Conservation (phyloP, 1,140 invertebrate genomes). For the Habropoda laboriosa region DNA sequence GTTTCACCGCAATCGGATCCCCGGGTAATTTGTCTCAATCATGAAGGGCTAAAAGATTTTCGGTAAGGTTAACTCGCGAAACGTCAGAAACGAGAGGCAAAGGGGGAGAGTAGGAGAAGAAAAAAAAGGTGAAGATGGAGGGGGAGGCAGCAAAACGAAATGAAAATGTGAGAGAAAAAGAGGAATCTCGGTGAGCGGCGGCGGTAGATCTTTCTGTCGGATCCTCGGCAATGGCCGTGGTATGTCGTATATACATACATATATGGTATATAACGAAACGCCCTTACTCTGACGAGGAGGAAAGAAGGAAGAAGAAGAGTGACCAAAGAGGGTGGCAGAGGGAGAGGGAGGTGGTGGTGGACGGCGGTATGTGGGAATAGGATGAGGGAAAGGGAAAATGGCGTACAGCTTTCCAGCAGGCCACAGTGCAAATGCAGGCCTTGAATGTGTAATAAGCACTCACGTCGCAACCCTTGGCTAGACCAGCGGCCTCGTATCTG, state of each 20-base stretch:
- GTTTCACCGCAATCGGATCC: background rate
- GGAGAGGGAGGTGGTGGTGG: background rate
- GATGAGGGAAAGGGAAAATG: background rate
- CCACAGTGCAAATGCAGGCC: constrained; percentile 68
- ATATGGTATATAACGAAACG: constrained; percentile 49
- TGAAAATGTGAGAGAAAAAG: constrained; percentile 32
- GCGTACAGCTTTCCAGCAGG: constrained; percentile 54
- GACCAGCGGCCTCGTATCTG: constrained; percentile 53
- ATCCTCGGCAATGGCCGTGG: constrained; percentile 32
- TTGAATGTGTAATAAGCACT: constrained; percentile 77
- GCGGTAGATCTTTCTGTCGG: constrained; percentile 46
- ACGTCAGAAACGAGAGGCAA: background rate
- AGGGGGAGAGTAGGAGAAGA: background rate
- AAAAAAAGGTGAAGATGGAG: background rate
- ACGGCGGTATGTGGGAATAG: background rate
- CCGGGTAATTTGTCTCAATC: background rate
- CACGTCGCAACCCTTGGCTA: constrained; percentile 69
- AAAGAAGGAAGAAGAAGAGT: constrained; percentile 45
- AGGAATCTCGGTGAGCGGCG: constrained; percentile 28
- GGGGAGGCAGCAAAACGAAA: constrained; percentile 28
- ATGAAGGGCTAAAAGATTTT: background rate
- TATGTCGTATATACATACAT: no score
- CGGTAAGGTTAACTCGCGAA: background rate
- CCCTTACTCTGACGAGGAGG: constrained; percentile 30
- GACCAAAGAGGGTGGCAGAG: background rate